These are phyloP conservation scores for Capreolus pygargus DNA, from an alignment of 2,113 vertebrate species.

Conservation along the genomic window DNA sequence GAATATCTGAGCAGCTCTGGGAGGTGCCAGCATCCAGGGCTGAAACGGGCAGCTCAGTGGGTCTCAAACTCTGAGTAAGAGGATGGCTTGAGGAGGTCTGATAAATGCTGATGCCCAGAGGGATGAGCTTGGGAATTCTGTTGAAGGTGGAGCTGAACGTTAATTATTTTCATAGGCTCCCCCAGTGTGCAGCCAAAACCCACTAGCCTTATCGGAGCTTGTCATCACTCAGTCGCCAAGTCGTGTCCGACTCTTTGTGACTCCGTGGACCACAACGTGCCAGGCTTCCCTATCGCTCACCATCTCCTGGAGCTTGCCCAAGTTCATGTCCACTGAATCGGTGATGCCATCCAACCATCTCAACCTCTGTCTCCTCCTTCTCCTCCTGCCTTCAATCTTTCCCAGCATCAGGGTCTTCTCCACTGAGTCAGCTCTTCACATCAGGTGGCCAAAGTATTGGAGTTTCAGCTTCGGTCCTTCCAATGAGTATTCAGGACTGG, in stretches of 20 bases:
- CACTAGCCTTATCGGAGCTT: neutral
- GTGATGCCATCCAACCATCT: neutral
- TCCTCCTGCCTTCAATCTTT: neutral
- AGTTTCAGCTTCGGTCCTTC: neutral
- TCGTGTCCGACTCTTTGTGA: neutral
- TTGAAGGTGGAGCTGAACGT: rapidly evolving
- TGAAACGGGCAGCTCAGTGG: neutral
- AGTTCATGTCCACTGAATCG: rapidly evolving
- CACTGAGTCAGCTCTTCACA: neutral
- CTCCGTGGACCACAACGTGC: neutral
- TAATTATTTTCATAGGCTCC: no score
- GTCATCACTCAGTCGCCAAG: neutral
- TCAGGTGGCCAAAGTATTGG: neutral
- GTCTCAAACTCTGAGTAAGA: neutral
- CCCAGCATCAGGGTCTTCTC: neutral
- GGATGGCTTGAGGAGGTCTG: rapidly evolving
- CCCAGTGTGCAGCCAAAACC: neutral
- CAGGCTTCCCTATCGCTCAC: neutral
- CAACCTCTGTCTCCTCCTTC: neutral
- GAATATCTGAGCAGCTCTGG: neutral
- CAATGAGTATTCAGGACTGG: neutral
- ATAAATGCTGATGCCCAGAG: rapidly evolving
- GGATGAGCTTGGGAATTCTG: neutral
- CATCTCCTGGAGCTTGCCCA: neutral
- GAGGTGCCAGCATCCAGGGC: rapidly evolving